Evolutionary conservation across 1,140 invertebrate species (phyloP).

Genomic region (Pogonomyrmex barbatus): DNA sequence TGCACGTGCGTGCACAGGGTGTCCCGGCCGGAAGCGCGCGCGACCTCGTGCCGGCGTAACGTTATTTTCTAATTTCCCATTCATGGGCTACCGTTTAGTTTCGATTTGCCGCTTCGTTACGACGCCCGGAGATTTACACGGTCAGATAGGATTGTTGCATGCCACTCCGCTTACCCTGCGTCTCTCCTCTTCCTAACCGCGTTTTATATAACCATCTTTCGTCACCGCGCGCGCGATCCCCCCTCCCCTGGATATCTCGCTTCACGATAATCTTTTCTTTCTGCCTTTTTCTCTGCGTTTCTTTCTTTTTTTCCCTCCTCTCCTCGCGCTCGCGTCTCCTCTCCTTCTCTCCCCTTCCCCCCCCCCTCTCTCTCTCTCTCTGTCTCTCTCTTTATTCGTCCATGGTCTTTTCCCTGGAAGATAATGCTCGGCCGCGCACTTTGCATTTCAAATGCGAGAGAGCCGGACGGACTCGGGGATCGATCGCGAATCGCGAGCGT

Average conservation of each 20-base stretch:
- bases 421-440: conserved; percentile 77
- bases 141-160: conserved; percentile 82
- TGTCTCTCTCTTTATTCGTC: background rate
- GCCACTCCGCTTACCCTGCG: conserved; percentile 40
- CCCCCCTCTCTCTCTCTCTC: conserved; percentile 38
- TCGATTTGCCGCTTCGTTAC: conserved; percentile 84
- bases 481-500: conserved; percentile 76
- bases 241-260: conserved; percentile 64
- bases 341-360: background rate
- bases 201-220: conserved; percentile 83
- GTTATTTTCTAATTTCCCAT: conserved; percentile 83
- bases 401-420: conserved; percentile 73
- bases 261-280: conserved; percentile 68
- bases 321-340: too few species aligned
- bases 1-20: conserved; percentile 56
- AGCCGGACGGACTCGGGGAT: conserved; percentile 73
- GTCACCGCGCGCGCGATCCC: conserved; percentile 77
- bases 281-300: conserved; percentile 35
- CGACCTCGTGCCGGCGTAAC: conserved; percentile 77
- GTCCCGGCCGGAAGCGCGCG: conserved; percentile 78
- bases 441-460: conserved; percentile 82
- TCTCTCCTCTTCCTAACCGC: conserved; percentile 14
- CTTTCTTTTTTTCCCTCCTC: conserved; percentile 69
- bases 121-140: conserved; percentile 82
- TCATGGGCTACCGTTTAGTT: conserved; percentile 83